These are phyloP conservation scores for Atta texana DNA, from an alignment of 1,140 invertebrate genomes.

Conservation along the genomic window DNA sequence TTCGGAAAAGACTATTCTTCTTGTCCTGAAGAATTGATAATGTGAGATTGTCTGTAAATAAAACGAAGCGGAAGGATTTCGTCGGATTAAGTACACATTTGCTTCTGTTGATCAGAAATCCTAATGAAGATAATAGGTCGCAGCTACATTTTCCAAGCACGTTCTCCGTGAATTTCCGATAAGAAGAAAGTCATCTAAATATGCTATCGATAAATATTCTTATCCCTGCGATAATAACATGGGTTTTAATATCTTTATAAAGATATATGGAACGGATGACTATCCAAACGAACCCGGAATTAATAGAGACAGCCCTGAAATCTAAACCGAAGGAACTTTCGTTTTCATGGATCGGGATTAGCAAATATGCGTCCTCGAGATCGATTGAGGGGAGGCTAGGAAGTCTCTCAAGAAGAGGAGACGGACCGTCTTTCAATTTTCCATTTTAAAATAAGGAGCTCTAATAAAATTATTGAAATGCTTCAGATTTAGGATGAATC, in stretches of 20 bases:
- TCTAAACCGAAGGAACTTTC: background rate
- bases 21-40: background rate
- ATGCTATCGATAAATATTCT: background rate
- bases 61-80: background rate
- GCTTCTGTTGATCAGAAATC: background rate
- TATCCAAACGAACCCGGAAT: background rate
- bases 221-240: background rate
- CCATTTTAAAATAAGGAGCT: too few species aligned
- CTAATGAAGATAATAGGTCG: background rate
- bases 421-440: too few species aligned
- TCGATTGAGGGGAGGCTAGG: too few species aligned
- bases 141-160: background rate
- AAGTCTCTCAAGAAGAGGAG: too few species aligned
- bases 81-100: background rate
- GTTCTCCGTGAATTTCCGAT: background rate
- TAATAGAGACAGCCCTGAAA: background rate
- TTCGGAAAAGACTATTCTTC: background rate
- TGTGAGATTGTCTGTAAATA: background rate
- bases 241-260: background rate
- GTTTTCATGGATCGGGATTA: too few species aligned
- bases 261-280: background rate
- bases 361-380: too few species aligned
- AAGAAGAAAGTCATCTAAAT: background rate
- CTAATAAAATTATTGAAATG: too few species aligned
- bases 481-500: too few species aligned